Evolutionary conservation across 35 echinoderm and acorn worm species (phyloP), one percentile per base, ranked within the genome.

Genomic region (Hemicentrotus pulcherrimus): DNA sequence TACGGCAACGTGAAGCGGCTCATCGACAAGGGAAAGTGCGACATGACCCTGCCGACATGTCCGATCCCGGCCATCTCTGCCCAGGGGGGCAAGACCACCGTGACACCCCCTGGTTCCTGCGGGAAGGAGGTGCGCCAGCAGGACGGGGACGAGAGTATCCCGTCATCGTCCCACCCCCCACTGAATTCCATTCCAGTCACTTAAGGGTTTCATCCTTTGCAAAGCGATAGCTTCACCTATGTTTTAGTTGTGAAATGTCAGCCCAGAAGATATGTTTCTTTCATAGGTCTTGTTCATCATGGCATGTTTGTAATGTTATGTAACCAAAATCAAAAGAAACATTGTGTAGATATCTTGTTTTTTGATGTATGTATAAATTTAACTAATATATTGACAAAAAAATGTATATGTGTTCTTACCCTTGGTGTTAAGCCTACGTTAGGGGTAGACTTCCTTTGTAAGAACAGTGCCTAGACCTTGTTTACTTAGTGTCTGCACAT

Each of bases 1-100:
- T 96, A 95, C 61, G 97, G 95, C 65, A 99, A 96, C 58, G 97
- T 99, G 86, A 99, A 99, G 97, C 97, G 97, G 94, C 96, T 97
- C 59, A 97, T 97, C 71, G 95, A 99, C 86, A 96, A 97, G 96
- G 97, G 96, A 89, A 95, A 91, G 11, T 93, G 47, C 31, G 89
- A 78, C 45, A 31, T 93, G 47, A 22, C 85, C 92, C 85, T 86
- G 46, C 94, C 65, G 32, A 33, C 32, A 46, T 87, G 65, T 71
- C 95, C 95, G 31, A 30, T 47, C 46, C 94, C 31, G 9, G 85
- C 61, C 61, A 47, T 45, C 87, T 60, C 95, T 30, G 48, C 59
- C 89, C 87, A 48, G 90, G 95, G 95, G 95, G 65, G 65, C 65
- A 93, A 48, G 55, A 32, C 32, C 13, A 32, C 89, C 10, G 65